Evolutionary conservation across 2,888 invertebrate genomes (phyloP), one percentile per base, ranked within the genome.

Genomic region (Chirona hameri): DNA sequence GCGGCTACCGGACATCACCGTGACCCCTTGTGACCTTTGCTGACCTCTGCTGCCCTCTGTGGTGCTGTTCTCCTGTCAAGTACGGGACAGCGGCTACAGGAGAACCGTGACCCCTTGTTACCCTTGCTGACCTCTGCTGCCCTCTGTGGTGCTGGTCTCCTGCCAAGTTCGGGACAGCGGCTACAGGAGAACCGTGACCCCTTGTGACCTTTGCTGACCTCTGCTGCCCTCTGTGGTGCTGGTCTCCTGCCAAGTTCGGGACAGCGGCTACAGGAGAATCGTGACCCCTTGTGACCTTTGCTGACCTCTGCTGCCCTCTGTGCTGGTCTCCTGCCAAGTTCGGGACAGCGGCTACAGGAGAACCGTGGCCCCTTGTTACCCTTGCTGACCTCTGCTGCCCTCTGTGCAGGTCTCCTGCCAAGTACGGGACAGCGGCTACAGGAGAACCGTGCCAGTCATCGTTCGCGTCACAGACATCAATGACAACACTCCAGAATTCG

Each of bases 381-480:
- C 83, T 85, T 72, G 5, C n/a, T 18, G 18, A 27, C 31, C n/a
- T 21, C 29, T 0, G 2, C 2, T 39, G 39, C 31, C 31, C 31
- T 84, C 90, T 95, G 95, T 90, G 95, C 88, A 76, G 76, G 76
- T 76, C 10, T 93, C 93, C 85, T 96, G 96, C 88, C 93, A 94
- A 85, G 92, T 95, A 86, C 92, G 92, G 89, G 91, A 93, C 82
- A 93, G 94, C 80, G 92, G 92, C 88, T 94, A 94, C 88, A 93
- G 94, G 88, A 91, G 94, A 85, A 94, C 93, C 84, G 94, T 95
- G 88, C 96, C 96, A 83, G 94, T 96, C 0, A 95, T 95, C 86
- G 94, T 97, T 83, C 93, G 93, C 87, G 94, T 97, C 1, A 95
- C 95, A 0, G 97, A 97, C 86, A 95, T 96, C 84, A 96, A 96